Base-by-base conservation (phyloP, 2,797 vertebrate genomes). In the Siniperca scherzeri region DNA sequence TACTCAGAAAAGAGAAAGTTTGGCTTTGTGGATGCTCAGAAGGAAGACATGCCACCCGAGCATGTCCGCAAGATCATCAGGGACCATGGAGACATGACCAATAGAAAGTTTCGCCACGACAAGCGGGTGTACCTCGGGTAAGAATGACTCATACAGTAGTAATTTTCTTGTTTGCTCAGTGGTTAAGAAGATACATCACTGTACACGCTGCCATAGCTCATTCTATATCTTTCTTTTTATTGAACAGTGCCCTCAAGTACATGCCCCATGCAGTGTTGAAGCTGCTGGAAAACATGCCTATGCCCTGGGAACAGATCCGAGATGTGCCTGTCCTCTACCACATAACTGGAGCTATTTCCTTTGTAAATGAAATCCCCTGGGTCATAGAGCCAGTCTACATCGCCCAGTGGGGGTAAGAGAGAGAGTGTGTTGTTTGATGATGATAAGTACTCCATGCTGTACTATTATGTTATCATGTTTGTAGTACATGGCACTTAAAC, bases 281-380 rank as follows among this genome's bases (percentile, higher is more conserved):
- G 92, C 96, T 99, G 27, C 90, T 99, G 91, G 99, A 99, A 94
- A 99, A 99, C 94, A 99, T 99, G 99, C 99, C 99, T 0, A 99
- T 99, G 99, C 99, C 99, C n/a, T 99, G 99, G 99, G 99, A 99
- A 83, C 99, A 99, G 94, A 99, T 99, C 87, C 91, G 99, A 44
- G 99, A 99, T 0, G 98, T 99, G 9, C 98, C 99, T 0, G 99
- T 99, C 44, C 94, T 99, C 36, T 99, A 99, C 90, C 99, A 99
- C 85, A 99, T 99, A 85, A 99, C 99, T 0, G 99, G 99, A 10
- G 99, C 99, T 30, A 99, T 99, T 95, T 99, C 99, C 36, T 99
- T 99, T 46, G 98, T 99, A 79, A 99, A 99, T 55, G 99, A 99
- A 95, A 99, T 99, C 75, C 98, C 99, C 1, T 99, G 99, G 99